Percentiles rank a stretch among this genome's conserved stretches.
Evolutionary conservation across 2,113 vertebrate species (phyloP).

Genomic region (Glaucidium brasilianum): DNA sequence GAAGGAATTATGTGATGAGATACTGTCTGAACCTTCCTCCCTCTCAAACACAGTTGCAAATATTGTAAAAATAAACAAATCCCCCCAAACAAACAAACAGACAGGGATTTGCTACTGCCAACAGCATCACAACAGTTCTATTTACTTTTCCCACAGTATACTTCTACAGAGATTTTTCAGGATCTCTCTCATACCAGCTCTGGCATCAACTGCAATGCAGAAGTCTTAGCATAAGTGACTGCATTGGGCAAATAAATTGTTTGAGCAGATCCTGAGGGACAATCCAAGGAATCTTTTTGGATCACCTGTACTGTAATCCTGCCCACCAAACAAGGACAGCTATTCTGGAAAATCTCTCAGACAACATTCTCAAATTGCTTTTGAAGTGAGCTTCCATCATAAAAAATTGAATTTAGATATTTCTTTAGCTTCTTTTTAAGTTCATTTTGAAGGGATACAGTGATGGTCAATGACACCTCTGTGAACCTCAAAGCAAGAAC

Average conservation of each 20-base stretch:
- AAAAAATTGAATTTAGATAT: neutral
- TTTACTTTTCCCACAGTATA: neutral
- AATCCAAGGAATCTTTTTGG: neutral
- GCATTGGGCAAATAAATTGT: neutral
- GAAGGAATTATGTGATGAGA: neutral
- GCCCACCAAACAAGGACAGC: neutral
- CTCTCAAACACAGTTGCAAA: neutral
- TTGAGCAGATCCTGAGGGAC: neutral
- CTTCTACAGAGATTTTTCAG: slow-evolving; percentile 9
- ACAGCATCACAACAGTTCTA: neutral
- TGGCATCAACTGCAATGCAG: accelerated
- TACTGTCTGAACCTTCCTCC: slow-evolving; percentile 1
- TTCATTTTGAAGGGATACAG: neutral
- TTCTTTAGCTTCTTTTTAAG: neutral
- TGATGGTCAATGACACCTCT: neutral
- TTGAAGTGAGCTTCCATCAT: neutral
- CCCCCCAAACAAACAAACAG: neutral
- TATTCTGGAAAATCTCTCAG: neutral
- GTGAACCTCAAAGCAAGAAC: neutral
- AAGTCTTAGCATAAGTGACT: neutral
- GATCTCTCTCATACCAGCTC: neutral
- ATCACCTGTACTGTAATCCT: neutral
- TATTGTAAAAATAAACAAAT: slow-evolving; percentile 18
- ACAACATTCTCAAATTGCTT: neutral
- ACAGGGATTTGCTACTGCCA: neutral